Evolutionary conservation across 2,888 invertebrate genomes (phyloP).

Genomic region (Chrysomela aeneicollis): DNA sequence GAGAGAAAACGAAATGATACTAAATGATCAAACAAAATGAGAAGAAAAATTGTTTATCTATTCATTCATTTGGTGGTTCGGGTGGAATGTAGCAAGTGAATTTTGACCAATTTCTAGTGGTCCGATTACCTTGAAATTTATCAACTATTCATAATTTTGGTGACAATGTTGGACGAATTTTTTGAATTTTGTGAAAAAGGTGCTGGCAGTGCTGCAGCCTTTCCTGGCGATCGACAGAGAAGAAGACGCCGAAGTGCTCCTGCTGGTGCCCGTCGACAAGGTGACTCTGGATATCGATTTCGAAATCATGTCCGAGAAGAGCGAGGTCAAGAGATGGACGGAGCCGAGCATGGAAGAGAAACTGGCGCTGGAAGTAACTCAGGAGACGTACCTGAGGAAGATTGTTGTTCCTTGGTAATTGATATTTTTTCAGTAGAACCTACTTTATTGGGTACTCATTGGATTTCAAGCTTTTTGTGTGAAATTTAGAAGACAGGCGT

Average conservation of each 20-base stretch:
- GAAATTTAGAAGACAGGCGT: too few relatives aligned
- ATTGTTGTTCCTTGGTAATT: conserved; percentile 83
- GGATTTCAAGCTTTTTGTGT: too few relatives aligned
- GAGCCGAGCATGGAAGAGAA: conserved; percentile 64
- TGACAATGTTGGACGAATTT: too few relatives aligned
- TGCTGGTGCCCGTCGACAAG: conserved; percentile 62
- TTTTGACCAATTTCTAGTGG: too few relatives aligned
- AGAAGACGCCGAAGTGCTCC: conserved; percentile 60
- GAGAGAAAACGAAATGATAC: too few relatives aligned
- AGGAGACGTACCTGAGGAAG: conserved; percentile 71
- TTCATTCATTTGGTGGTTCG: too few relatives aligned
- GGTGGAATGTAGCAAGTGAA: too few relatives aligned
- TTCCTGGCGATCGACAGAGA: conserved; percentile 67
- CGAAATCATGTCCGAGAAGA: conserved; percentile 63
- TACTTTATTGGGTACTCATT: neutral
- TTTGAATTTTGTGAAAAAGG: conserved; percentile 33
- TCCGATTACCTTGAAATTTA: too few relatives aligned
- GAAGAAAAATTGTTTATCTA: too few relatives aligned
- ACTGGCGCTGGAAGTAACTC: conserved; percentile 63
- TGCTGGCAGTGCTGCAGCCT: conserved; percentile 70
- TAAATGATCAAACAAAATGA: too few relatives aligned
- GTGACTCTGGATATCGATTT: conserved; percentile 67
- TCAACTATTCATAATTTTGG: too few relatives aligned
- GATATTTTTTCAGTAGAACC: too few relatives aligned
- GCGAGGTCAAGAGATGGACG: conserved; percentile 58